Evolutionary conservation across 1,140 invertebrate genomes (phyloP), one percentile per base, ranked within the genome.

Genomic region (Brachionus calyciflorus): DNA sequence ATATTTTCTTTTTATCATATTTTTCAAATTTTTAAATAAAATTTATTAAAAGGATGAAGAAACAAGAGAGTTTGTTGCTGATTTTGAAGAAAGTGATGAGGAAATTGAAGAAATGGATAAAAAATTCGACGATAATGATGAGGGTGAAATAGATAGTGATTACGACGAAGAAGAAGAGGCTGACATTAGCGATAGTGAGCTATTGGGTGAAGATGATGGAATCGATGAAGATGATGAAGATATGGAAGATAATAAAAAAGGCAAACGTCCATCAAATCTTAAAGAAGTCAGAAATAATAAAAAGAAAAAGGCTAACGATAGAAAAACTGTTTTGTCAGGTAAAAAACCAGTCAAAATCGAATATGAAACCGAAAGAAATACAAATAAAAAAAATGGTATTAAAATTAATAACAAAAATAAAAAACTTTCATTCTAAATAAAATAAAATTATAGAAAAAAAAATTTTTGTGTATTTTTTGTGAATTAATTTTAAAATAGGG

Each of bases 21-120:
- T 26, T 49, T 24, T 12, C 1, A 60, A 17, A 46, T 46, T 63
- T 78, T 78, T 37, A 77, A 76, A 49, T 12, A 26, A 46, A 9
- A 12, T 49, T 17, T 49, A 1, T 49, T 89, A 80, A 14, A 49
- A 90, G 81, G 87, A 84, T 77, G 89, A 90, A 83, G 84, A 88
- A 75, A 68, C 77, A 26, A 73, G 68, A 53, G 89, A 90, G 81
- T 81, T 81, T 55, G 79, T 77, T n/a, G 81, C 80, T 46, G 88
- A 90, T 81, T 92, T 89, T 86, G 87, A 92, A 77, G 90, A 90
- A 81, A 91, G 89, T 68, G 77, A 79, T 57, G 79, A 80, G 10
- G 81, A 80, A 24, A 76, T 83, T 3, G 81, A 83, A 77, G 80
- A 89, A 77, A 77, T 77, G 41, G 81, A 81, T 2, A 26, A 78